A percentile compares a stretch with the other conserved stretches of the same genome.
Conservation (phyloP, 1,140 invertebrate species). For the Lasioglossum albipes region DNA sequence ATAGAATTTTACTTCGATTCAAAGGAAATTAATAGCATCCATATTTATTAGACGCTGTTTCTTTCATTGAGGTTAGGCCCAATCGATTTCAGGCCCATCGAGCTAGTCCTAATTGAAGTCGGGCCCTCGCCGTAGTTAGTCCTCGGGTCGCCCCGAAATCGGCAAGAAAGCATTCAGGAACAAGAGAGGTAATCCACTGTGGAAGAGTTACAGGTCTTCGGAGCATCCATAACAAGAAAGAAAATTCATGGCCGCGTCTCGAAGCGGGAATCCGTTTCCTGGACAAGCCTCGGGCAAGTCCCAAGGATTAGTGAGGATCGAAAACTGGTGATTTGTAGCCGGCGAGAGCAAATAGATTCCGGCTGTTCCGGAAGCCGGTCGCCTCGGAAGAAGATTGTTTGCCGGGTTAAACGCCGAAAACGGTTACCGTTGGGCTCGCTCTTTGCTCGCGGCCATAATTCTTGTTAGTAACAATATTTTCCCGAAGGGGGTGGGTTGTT, state of each 20-base stretch:
- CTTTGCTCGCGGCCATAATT: too few relatives aligned
- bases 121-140: too few relatives aligned
- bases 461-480: not conserved
- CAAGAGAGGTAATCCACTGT: not conserved
- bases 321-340: constrained; percentile 60
- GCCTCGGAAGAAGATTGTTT: constrained; percentile 33
- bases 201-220: constrained; percentile 19
- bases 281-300: constrained; percentile 29
- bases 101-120: too few relatives aligned
- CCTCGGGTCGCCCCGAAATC: too few relatives aligned
- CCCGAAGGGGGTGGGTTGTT: too few relatives aligned
- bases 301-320: constrained; percentile 61
- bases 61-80: too few relatives aligned
- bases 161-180: too few relatives aligned
- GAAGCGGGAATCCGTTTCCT: constrained; percentile 53
- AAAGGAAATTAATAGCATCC: too few relatives aligned
- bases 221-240: constrained; percentile 38
- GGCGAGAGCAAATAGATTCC: constrained; percentile 55
- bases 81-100: too few relatives aligned
- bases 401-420: constrained; percentile 40
- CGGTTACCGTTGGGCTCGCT: not conserved
- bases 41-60: too few relatives aligned
- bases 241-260: constrained; percentile 36
- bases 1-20: too few relatives aligned
- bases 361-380: constrained; percentile 24